phyloP scores from a whole-genome alignment of 2,113 vertebrate genomes.

The Platycercus adscitus region DNA sequence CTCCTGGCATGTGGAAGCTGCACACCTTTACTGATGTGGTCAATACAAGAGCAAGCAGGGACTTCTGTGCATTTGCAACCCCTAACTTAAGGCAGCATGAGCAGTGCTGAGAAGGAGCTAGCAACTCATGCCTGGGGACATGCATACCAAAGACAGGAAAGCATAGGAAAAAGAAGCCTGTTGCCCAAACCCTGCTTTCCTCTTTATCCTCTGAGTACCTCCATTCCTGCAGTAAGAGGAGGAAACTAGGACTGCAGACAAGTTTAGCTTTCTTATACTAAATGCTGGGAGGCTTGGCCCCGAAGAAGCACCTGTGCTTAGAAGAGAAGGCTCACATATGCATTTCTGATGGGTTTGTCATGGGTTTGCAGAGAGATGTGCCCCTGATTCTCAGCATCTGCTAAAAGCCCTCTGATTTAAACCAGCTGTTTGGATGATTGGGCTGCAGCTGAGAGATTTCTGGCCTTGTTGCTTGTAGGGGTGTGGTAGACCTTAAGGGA shows the following conservation, averaged over 20 bases:
- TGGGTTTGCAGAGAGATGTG: background rate
- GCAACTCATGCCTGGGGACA: background rate
- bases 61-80: background rate
- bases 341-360: background rate
- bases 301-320: background rate
- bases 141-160: background rate
- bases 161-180: background rate
- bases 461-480: background rate
- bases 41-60: background rate
- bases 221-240: background rate
- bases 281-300: accelerated
- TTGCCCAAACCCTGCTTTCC: background rate
- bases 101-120: background rate
- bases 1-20: background rate
- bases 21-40: background rate
- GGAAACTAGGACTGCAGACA: background rate
- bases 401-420: background rate
- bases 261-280: background rate
- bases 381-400: background rate
- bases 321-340: background rate
- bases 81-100: background rate
- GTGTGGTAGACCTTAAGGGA: background rate
- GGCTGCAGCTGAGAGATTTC: background rate
- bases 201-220: background rate
- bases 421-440: background rate